These are phyloP conservation scores for Drosophila paulistorum DNA, from an alignment of 1,140 invertebrate species.

Conservation along the genomic window DNA sequence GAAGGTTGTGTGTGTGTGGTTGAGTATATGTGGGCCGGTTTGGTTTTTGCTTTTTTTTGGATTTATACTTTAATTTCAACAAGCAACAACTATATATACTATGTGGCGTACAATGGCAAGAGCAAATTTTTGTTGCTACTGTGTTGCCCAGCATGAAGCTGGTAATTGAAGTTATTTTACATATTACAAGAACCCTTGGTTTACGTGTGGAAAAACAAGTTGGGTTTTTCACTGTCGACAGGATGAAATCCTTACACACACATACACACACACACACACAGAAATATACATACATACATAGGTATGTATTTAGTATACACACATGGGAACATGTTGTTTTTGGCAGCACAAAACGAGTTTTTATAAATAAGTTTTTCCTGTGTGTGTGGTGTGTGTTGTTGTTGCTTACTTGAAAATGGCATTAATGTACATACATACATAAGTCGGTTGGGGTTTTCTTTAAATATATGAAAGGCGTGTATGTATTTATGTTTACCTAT, in stretches of 20 bases:
- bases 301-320: background rate
- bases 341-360: constrained; percentile 42
- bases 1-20: constrained; percentile 1
- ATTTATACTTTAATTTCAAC: constrained; percentile 28
- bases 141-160: constrained; percentile 32
- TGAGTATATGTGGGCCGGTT: constrained; percentile 7
- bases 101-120: background rate
- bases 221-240: constrained; percentile 48
- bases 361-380: constrained; percentile 46
- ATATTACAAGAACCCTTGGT: constrained; percentile 53
- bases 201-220: constrained; percentile 51
- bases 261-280: background rate
- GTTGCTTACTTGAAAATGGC: constrained; percentile 33
- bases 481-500: background rate
- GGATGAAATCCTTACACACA: constrained; percentile 1
- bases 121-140: constrained; percentile 24
- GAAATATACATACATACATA: background rate
- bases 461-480: background rate
- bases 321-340: constrained; percentile 1
- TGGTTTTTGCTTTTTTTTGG: constrained; percentile 17
- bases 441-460: constrained; percentile 30
- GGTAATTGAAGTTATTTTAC: constrained; percentile 70
- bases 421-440: too few relatives aligned
- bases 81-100: constrained; percentile 17
- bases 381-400: constrained; percentile 35